Evolutionary conservation across 2,113 vertebrate species (phyloP).

Genomic region (Dicentrarchus labrax): DNA sequence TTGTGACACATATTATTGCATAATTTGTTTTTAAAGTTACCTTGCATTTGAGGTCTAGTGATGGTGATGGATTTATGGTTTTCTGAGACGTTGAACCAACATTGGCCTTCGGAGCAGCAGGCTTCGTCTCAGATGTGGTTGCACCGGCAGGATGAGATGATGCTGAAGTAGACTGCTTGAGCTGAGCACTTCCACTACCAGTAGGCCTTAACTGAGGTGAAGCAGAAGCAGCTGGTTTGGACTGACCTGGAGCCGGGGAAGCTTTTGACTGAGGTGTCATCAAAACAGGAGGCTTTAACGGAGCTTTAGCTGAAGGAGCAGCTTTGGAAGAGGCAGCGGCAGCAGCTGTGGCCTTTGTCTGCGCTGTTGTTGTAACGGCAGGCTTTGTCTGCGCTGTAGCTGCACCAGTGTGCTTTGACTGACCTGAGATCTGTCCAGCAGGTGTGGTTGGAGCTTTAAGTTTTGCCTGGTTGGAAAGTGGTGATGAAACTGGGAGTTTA

Average conservation of each 20-base stretch:
- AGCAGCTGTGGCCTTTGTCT: slow-evolving; percentile 21
- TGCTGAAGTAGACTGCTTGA: slow-evolving; percentile 19
- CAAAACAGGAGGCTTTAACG: slow-evolving; percentile 28
- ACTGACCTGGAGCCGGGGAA: slow-evolving; percentile 24
- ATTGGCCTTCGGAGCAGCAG: neutral
- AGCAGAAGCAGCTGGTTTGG: slow-evolving; percentile 31
- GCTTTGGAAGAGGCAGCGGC: slow-evolving; percentile 39
- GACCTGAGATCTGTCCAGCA: slow-evolving; percentile 62
- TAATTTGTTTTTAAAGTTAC: slow-evolving; percentile 50
- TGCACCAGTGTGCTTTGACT: slow-evolving; percentile 29
- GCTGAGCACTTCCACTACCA: neutral
- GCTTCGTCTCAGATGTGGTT: slow-evolving; percentile 6
- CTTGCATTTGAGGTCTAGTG: slow-evolving; percentile 61
- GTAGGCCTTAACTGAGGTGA: slow-evolving; percentile 39
- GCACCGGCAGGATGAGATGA: slow-evolving; percentile 12
- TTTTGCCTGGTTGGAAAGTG: slow-evolving; percentile 50
- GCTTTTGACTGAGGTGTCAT: slow-evolving; percentile 23
- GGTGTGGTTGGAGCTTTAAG: slow-evolving; percentile 41
- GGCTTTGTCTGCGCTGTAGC: slow-evolving; percentile 60
- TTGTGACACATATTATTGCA: neutral
- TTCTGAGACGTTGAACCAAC: slow-evolving; percentile 26
- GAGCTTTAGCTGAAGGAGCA: neutral
- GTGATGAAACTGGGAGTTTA: slow-evolving; percentile 36
- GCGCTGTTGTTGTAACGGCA: neutral
- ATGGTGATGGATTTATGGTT: neutral